These are phyloP conservation scores for Pasiphila rectangulata DNA, from an alignment of 2,888 invertebrate species.

Conservation along the genomic window DNA sequence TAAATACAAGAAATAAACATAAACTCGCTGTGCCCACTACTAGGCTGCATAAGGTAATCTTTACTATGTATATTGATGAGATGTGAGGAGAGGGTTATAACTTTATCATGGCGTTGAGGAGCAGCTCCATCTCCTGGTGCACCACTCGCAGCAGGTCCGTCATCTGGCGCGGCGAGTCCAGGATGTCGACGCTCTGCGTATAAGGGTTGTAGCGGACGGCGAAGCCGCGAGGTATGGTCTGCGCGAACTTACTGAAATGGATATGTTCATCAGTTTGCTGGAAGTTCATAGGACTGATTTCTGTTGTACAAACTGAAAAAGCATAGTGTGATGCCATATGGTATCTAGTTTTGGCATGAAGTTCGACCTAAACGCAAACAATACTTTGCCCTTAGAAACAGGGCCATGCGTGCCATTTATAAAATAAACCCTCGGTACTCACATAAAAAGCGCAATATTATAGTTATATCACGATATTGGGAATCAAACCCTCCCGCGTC, in stretches of 20 bases:
- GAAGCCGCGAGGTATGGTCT: conserved; percentile 94
- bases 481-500: no score
- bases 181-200: conserved; percentile 95
- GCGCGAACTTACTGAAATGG: conserved; percentile 91
- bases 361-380: no score
- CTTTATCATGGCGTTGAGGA: conserved; percentile 88
- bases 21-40: no score
- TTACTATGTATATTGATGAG: background rate
- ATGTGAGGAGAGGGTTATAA: conserved; percentile 44
- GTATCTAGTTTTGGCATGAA: no score
- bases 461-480: no score
- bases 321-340: background rate
- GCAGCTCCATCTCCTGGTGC: conserved; percentile 88
- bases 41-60: no score
- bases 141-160: conserved; percentile 90
- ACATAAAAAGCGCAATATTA: no score
- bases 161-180: conserved; percentile 95
- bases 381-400: no score
- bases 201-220: conserved; percentile 97
- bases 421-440: no score
- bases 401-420: no score
- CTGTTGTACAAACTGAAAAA: no score
- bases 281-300: background rate
- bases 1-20: no score
- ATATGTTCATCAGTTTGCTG: background rate